Percentiles rank a stretch among this genome's conserved stretches.
Conservation (phyloP, 2,113 vertebrate genomes). For the Galbula dea region DNA sequence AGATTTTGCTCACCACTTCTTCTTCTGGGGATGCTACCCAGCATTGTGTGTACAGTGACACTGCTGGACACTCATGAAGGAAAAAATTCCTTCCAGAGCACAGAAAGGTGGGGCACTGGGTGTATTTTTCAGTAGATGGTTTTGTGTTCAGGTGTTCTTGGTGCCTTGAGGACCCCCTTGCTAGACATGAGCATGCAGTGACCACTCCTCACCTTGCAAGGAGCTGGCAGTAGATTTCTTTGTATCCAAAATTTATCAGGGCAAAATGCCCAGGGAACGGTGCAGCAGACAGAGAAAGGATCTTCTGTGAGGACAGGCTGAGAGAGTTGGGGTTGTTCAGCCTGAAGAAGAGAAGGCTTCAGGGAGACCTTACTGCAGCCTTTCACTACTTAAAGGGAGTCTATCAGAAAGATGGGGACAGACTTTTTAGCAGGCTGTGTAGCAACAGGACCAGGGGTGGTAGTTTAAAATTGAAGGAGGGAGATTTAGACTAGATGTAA, state of each 20-base stretch:
- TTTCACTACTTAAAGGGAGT: neutral
- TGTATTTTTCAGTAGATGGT: neutral
- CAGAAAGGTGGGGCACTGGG: neutral
- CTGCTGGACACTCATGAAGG: neutral
- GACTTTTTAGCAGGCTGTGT: neutral
- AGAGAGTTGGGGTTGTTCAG: neutral
- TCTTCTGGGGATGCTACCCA: neutral
- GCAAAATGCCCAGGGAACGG: neutral
- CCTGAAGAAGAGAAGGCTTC: neutral
- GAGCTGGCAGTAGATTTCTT: neutral
- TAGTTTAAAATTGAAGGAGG: neutral
- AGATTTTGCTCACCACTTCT: neutral
- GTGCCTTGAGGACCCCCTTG: neutral
- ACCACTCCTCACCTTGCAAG: neutral
- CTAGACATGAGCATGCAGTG: fast-evolving
- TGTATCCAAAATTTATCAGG: neutral
- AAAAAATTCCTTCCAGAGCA: neutral
- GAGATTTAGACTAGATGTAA: neutral
- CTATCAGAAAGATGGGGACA: neutral
- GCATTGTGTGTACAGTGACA: fast-evolving
- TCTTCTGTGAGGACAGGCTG: neutral
- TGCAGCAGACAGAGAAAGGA: neutral
- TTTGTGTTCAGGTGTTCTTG: neutral
- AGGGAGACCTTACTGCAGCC: neutral
- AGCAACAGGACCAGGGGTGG: neutral